Base-by-base conservation (phyloP, 1,140 invertebrate genomes). In the Aleiodes sp. region DNA sequence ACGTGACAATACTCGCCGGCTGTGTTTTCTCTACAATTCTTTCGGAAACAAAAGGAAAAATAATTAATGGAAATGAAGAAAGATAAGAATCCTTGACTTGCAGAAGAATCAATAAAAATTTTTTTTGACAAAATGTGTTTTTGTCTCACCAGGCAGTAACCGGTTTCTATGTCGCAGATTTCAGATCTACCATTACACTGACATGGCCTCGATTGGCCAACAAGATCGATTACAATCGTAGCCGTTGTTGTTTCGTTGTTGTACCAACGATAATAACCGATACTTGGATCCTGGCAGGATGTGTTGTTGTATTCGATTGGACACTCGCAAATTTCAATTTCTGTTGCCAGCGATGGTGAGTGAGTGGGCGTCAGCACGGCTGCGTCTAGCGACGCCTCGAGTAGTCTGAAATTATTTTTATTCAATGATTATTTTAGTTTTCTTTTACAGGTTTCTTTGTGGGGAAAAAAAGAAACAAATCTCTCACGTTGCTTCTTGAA, bases 271-370 rank as follows among this genome's bases (percentile, higher is more conserved):
- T 91, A 98, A 81, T 92, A 98, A 0, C 97, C 97, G 19, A 90
- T 83, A 29, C 92, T 94, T 0, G 96, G 95, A 81, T 96, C 89
- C 80, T 97, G 95, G 84, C 96, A 97, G 0, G 95, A 96, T 0
- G 91, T 89, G 0, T 93, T 90, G 73, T 91, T 90, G 82, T 96
- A 97, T 41, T 92, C 88, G 4, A 85, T 79, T 1, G 94, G 94
- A 79, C 95, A 96, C n/a, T 90, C 87, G 80, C 98, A 99, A 52
- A 93, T 87, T 86, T 99, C 98, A 6, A 99, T 91, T 1, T 96
- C 94, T 46, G 88, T 84, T 1, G 94, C 96, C n/a, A 91, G 85
- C 7, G 88, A 88, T 14, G 89, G 89, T 1, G 89, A 89, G 65
- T 86, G 89, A 60, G 86, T 90, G 21, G 88, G 83, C 0, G 90